Percentiles rank a stretch among this genome's conserved stretches.
These are phyloP conservation scores for Bombus impatiens DNA, from an alignment of 1,140 invertebrate species.

Conservation along the genomic window DNA sequence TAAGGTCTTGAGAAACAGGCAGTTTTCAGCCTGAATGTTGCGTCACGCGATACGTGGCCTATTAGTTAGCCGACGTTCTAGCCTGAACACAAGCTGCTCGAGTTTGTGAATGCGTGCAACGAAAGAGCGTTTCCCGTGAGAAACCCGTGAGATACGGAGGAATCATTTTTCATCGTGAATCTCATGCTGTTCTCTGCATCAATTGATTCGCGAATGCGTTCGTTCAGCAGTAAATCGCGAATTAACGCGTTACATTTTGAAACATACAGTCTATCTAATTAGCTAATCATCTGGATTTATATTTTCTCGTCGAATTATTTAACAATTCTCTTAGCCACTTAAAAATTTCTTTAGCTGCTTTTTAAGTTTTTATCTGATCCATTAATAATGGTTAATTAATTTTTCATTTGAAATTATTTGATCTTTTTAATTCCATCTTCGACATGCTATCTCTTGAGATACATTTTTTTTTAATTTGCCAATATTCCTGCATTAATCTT, in stretches of 20 bases:
- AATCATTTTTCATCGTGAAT: background rate
- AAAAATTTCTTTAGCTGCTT: too few species aligned
- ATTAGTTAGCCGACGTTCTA: conserved; percentile 14
- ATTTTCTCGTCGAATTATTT: background rate
- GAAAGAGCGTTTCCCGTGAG: conserved; percentile 20
- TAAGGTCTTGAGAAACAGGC: conserved; percentile 34
- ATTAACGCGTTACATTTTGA: background rate
- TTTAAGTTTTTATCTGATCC: too few species aligned
- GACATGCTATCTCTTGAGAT: too few species aligned
- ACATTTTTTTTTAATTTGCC: too few species aligned
- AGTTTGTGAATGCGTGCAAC: conserved; percentile 2
- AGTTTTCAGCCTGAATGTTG: conserved; percentile 14
- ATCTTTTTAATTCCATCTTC: too few species aligned
- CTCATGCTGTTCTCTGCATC: too few species aligned
- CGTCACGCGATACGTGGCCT: background rate
- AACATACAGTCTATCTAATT: background rate
- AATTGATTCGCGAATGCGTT: background rate
- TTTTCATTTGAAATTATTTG: too few species aligned
- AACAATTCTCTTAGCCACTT: too few species aligned
- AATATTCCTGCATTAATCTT: too few species aligned
- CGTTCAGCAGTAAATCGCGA: background rate
- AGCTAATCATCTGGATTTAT: background rate
- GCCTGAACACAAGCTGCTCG: background rate
- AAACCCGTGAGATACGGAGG: background rate
- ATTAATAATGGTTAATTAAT: too few species aligned